These are phyloP conservation scores for Climacteris rufus DNA, from an alignment of 2,113 vertebrate species.

Conservation along the genomic window DNA sequence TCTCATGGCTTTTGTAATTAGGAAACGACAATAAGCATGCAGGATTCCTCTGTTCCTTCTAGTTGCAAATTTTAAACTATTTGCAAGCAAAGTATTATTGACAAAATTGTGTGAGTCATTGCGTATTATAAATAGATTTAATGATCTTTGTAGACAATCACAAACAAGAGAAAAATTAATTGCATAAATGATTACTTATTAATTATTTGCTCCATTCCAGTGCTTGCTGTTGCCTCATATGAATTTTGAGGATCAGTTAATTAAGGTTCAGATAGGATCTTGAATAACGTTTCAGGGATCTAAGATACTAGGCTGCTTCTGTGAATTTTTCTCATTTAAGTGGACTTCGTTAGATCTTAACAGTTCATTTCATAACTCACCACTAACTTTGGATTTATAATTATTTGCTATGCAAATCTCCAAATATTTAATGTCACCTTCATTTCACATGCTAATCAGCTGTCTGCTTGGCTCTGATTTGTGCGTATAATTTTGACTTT, in stretches of 20 bases:
- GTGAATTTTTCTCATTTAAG: neutral
- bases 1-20: neutral
- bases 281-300: neutral
- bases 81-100: conserved; percentile 21
- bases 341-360: neutral
- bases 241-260: conserved; percentile 27
- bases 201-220: conserved; percentile 1
- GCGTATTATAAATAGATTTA: conserved; percentile 32
- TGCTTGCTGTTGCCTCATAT: neutral
- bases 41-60: neutral
- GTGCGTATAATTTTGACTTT: neutral
- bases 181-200: conserved; percentile 13
- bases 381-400: neutral
- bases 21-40: neutral
- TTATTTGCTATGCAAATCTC: conserved; percentile 23
- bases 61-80: neutral
- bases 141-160: conserved; percentile 14
- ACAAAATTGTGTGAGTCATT: neutral
- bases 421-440: conserved; percentile 23
- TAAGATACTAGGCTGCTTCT: neutral
- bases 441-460: conserved; percentile 20
- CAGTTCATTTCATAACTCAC: conserved; percentile 1
- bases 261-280: conserved; percentile 11
- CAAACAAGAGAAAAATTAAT: conserved; percentile 34
- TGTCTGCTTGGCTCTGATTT: conserved; percentile 1